A percentile compares a stretch with the other conserved stretches of the same genome.
These are phyloP conservation scores for Lepidostoma basale DNA, from an alignment of 1,140 invertebrate genomes.

Conservation along the genomic window DNA sequence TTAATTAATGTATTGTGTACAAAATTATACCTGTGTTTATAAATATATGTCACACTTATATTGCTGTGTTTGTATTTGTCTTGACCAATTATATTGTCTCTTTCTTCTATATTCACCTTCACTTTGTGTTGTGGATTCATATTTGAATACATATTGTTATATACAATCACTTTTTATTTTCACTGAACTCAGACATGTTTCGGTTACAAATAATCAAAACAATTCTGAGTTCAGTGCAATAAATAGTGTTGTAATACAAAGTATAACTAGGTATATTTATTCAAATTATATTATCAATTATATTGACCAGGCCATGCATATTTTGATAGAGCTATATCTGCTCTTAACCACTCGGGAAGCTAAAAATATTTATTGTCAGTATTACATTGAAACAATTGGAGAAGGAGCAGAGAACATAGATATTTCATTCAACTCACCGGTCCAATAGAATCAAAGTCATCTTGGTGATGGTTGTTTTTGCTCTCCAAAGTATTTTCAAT, in stretches of 20 bases:
- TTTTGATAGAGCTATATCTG: slow-evolving; percentile 36
- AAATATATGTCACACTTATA: not conserved
- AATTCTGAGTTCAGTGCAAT: too few relatives aligned
- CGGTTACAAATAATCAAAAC: not conserved
- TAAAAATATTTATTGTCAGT: slow-evolving; percentile 15
- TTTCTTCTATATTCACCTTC: too few relatives aligned
- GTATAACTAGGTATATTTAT: too few relatives aligned
- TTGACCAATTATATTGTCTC: not conserved
- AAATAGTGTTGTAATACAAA: too few relatives aligned
- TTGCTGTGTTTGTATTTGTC: not conserved
- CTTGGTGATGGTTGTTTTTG: slow-evolving; percentile 9
- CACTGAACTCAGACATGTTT: too few relatives aligned
- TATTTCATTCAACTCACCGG: slow-evolving; percentile 31
- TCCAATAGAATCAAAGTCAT: slow-evolving; percentile 41
- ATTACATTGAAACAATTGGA: not conserved
- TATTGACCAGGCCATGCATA: slow-evolving; percentile 33
- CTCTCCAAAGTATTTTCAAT: not conserved
- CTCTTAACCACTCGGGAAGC: slow-evolving; percentile 41
- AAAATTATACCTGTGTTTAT: not conserved
- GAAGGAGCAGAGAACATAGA: not conserved
- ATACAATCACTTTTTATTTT: too few relatives aligned
- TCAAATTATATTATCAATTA: not conserved
- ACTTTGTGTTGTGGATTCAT: too few relatives aligned
- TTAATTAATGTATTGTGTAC: not conserved
- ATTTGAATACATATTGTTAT: too few relatives aligned